These are phyloP conservation scores for Philereme vetulata DNA, from an alignment of 2,888 invertebrate species.

Conservation along the genomic window DNA sequence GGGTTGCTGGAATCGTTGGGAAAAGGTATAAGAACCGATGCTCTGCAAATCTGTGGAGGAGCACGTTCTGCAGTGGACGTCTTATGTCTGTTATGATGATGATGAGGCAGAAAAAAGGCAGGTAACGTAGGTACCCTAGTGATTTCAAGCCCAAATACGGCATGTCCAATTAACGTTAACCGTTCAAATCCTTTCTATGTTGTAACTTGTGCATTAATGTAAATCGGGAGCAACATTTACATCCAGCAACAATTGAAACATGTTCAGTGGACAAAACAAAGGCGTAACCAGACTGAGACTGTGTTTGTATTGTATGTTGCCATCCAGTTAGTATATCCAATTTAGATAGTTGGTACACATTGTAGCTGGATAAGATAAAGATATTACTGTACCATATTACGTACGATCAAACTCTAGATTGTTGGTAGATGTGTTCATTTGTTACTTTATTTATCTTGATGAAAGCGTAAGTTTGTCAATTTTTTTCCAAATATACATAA, in stretches of 20 bases:
- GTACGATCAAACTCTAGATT: too few species aligned
- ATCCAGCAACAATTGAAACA: conserved; percentile 66
- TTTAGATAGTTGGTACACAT: conserved; percentile 19
- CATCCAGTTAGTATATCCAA: conserved; percentile 22
- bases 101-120: too few species aligned
- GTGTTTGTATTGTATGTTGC: conserved; percentile 37
- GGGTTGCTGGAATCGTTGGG: too few species aligned
- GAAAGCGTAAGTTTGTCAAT: too few species aligned
- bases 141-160: not conserved
- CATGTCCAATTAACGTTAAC: conserved; percentile 25
- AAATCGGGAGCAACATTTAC: conserved; percentile 69
- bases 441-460: too few species aligned
- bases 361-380: not conserved
- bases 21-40: too few species aligned
- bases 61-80: too few species aligned
- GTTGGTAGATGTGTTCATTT: too few species aligned
- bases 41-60: too few species aligned
- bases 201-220: conserved; percentile 54
- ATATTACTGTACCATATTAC: not conserved
- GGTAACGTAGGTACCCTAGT: not conserved
- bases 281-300: conserved; percentile 52
- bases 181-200: conserved; percentile 25
- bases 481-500: too few species aligned
- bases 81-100: too few species aligned
- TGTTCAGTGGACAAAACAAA: conserved; percentile 67